Evolutionary conservation across 2,888 invertebrate genomes (phyloP).

Genomic region (Aphodius sticticus): DNA sequence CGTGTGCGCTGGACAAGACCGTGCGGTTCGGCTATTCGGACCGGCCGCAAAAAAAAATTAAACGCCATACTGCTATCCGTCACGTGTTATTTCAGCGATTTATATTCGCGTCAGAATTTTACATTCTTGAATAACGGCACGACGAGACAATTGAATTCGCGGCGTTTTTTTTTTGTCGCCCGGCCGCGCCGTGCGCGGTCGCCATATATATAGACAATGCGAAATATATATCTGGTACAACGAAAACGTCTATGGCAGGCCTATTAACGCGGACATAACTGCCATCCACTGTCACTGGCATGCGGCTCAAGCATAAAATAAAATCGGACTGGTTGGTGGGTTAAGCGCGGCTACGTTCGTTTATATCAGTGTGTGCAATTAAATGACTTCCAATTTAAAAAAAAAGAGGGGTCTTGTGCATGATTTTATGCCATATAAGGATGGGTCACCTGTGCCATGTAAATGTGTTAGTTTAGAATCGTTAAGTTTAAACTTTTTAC

Average conservation of each 20-base stretch:
- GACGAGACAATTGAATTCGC: constrained; percentile 48
- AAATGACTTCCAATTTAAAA: background rate
- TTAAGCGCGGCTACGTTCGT: background rate
- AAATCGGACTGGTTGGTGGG: constrained; percentile 32
- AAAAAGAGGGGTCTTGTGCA: background rate
- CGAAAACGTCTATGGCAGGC: constrained; percentile 58
- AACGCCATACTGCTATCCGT: constrained; percentile 36
- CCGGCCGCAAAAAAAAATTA: constrained; percentile 29
- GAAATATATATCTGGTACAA: constrained; percentile 19
- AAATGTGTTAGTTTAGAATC: too few relatives aligned
- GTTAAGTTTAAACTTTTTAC: too few relatives aligned
- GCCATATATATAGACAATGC: constrained; percentile 50
- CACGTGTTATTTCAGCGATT: constrained; percentile 46
- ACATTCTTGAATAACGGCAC: constrained; percentile 46
- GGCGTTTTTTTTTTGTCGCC: constrained; percentile 45
- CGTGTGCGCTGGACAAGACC: constrained; percentile 12
- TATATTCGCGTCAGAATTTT: constrained; percentile 49
- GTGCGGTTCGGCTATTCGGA: constrained; percentile 18
- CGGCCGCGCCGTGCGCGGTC: constrained; percentile 45
- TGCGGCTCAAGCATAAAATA: constrained; percentile 55
- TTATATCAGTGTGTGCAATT: background rate
- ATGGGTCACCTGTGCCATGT: too few relatives aligned
- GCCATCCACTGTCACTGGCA: constrained; percentile 56
- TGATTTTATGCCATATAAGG: background rate
- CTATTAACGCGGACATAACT: constrained; percentile 55